These are phyloP conservation scores for Pao palembangensis DNA, from an alignment of 2,113 vertebrate species.

Conservation along the genomic window DNA sequence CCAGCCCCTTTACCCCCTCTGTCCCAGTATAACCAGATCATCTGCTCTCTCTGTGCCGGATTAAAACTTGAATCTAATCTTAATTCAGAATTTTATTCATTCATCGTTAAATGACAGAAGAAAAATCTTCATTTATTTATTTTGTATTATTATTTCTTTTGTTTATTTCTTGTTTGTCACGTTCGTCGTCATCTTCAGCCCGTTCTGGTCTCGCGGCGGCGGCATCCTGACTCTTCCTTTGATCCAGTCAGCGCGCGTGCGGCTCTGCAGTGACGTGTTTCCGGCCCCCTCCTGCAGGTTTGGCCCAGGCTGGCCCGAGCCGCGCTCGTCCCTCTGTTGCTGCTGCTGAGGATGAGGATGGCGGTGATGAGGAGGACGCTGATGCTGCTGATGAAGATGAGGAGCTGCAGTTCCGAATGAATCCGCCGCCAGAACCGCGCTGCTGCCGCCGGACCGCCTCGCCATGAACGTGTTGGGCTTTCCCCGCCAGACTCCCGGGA, in stretches of 20 bases:
- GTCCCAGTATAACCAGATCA: too few species aligned
- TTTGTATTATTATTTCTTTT: too few species aligned
- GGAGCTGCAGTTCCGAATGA: conserved; percentile 42
- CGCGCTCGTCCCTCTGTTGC: conserved; percentile 30
- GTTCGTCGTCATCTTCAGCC: too few species aligned
- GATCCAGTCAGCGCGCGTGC: background rate
- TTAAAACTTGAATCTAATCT: too few species aligned
- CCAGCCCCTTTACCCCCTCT: too few species aligned
- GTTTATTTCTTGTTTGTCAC: too few species aligned
- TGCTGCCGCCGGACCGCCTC: conserved; percentile 26
- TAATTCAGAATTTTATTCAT: too few species aligned
- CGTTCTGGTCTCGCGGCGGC: too few species aligned
- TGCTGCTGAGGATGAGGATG: conserved; percentile 25
- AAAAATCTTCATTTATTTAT: too few species aligned
- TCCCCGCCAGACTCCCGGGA: conserved; percentile 36
- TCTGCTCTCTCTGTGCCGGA: too few species aligned
- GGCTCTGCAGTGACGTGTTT: background rate
- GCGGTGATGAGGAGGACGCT: background rate
- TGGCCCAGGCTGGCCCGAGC: conserved; percentile 53
- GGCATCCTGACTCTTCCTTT: too few species aligned
- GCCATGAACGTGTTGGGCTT: conserved; percentile 50
- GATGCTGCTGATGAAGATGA: conserved; percentile 21
- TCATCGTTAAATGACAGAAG: too few species aligned
- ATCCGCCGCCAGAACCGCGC: conserved; percentile 14
- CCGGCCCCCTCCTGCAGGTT: conserved; percentile 52